Conservation (phyloP, 92 coral and sea anemone genomes). For the Actinostola sp. region DNA sequence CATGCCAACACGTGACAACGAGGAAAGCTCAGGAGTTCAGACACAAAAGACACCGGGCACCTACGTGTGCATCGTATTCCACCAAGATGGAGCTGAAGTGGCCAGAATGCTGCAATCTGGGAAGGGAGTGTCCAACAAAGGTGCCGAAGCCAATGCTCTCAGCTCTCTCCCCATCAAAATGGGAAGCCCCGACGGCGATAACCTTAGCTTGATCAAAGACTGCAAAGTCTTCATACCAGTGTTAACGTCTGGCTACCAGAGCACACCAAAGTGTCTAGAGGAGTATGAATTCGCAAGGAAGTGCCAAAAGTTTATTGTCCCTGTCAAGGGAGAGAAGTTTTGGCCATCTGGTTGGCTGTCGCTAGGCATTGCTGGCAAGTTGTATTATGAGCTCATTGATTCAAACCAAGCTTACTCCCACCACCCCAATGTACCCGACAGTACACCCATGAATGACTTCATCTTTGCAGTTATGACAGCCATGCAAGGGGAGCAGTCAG, state of each 20-base stretch:
- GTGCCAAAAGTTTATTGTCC: constrained; percentile 59
- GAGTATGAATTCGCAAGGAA: constrained; percentile 72
- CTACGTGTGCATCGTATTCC: constrained; percentile 63
- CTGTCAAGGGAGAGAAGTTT: constrained; percentile 73
- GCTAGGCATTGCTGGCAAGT: constrained; percentile 73
- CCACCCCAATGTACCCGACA: constrained; percentile 66
- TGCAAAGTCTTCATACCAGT: constrained; percentile 71
- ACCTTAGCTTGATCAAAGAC: constrained; percentile 47
- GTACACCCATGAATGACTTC: constrained; percentile 78
- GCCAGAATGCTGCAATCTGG: constrained; percentile 58
- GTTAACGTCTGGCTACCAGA: constrained; percentile 57
- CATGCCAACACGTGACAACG: constrained; percentile 44
- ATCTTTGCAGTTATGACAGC: constrained; percentile 69
- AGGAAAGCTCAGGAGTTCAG: constrained; percentile 23
- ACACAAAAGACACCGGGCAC: constrained; percentile 39
- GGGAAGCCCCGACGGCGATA: constrained; percentile 43
- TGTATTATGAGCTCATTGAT: constrained; percentile 64
- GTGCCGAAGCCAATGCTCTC: constrained; percentile 42
- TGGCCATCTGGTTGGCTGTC: constrained; percentile 79
- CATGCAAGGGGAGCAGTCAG: constrained; percentile 57
- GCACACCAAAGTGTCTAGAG: constrained; percentile 51
- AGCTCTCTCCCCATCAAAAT: constrained; percentile 28
- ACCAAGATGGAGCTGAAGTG: constrained; percentile 53
- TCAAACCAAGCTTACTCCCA: constrained; percentile 57
- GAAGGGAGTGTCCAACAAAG: constrained; percentile 43